Evolutionary conservation across 2,797 vertebrate species (phyloP).

Genomic region (Pelobates cultripes): DNA sequence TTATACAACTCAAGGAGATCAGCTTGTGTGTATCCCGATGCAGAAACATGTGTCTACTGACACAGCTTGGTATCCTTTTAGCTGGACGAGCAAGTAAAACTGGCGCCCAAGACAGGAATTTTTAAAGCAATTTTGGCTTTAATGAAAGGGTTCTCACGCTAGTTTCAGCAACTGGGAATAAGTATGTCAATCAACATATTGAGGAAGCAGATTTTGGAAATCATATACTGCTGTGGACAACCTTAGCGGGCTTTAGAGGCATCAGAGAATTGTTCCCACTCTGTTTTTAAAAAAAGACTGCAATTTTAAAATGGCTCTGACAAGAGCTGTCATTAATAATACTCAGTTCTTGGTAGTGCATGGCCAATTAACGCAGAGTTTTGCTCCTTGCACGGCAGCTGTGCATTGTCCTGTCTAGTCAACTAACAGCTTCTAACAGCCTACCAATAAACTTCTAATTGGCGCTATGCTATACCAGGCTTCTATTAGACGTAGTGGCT

Average conservation of each 20-base stretch:
- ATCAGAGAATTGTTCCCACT: conserved; percentile 16
- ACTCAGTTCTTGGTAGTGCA: conserved; percentile 67
- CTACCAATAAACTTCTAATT: conserved; percentile 62
- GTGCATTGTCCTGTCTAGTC: conserved; percentile 65
- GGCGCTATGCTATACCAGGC: conserved; percentile 49
- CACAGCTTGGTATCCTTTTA: conserved; percentile 8
- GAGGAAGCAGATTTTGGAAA: conserved; percentile 45
- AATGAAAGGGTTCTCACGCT: conserved; percentile 50
- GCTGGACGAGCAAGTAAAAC: conserved; percentile 7
- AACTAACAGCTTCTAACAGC: conserved; percentile 72
- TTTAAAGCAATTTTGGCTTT: conserved; percentile 37
- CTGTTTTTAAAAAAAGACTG: conserved; percentile 16
- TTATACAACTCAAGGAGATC: not conserved
- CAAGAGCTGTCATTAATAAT: conserved; percentile 54
- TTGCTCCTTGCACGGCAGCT: conserved; percentile 73
- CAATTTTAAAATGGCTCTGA: conserved; percentile 46
- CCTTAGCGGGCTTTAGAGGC: conserved; percentile 39
- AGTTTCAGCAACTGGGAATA: conserved; percentile 49
- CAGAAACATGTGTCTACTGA: not conserved
- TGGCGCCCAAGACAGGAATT: conserved; percentile 32
- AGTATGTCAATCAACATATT: conserved; percentile 48
- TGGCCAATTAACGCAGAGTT: conserved; percentile 77
- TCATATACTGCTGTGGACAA: conserved; percentile 40
- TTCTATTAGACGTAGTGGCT: conserved; percentile 38
- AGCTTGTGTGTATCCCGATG: not conserved